Base-by-base conservation (phyloP, 2,888 invertebrate genomes). In the Coleophora flavipennella region DNA sequence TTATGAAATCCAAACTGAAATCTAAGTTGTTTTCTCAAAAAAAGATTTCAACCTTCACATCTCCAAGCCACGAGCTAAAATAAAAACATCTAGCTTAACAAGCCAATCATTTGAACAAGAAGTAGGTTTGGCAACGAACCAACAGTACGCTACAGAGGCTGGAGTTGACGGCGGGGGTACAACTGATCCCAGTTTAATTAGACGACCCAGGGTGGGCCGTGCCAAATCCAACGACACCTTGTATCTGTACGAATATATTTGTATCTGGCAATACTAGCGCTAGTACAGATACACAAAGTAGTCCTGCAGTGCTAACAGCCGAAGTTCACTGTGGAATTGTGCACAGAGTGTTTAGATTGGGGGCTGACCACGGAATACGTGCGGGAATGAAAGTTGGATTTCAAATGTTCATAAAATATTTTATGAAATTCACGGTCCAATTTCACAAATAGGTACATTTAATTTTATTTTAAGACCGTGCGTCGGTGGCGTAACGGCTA, bases 151-250 rank as follows among this genome's bases (percentile, higher is more conserved):
- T 61, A 59, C 57, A 59, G 56, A 55, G 57, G 50, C 53, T 44
- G 37, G 40, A 42, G 48, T 44, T 51, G 54, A 48, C 54, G 57
- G 62, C 57, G 63, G 65, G 29, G 29, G 29, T 62, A 64, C 67
- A 69, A 34, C 68, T 72, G 75, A 78, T 77, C 74, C 70, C 56
- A 50, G 65, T 72, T 73, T 75, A 75, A 76, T 77, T 76, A 74
- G 67, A 20, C 20, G 20, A 6, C 20, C 20, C 20, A 20, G 20
- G 20, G 20, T 67, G 58, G 59, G 63, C 50, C 44, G 39, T 58
- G 61, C 62, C 62, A 64, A 63, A 55, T 55, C 42, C 50, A 52
- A 40, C 45, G 53, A 59, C 62, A 62, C 47, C 41, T 43, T 53
- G 48, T 53, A 6, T 20, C 20, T 20, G 20, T 20, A 20, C 20